Percentiles rank a stretch among this genome's conserved stretches.
Evolutionary conservation across 92 coral and sea anemone species (phyloP).

Genomic region (Nematostella vectensis): DNA sequence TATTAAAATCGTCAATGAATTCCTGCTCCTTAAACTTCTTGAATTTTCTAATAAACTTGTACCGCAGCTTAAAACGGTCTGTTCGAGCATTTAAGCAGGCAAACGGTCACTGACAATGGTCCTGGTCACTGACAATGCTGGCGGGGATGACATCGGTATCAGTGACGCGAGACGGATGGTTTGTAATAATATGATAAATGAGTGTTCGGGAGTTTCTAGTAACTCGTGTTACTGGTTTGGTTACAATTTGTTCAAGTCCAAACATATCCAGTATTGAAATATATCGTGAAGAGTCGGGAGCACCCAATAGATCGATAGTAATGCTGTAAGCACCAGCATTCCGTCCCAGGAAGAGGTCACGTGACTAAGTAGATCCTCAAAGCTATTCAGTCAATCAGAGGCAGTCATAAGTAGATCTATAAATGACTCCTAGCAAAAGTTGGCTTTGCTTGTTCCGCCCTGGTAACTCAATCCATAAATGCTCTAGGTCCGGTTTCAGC

Average conservation of each 20-base stretch:
- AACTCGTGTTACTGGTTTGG: conserved; percentile 27
- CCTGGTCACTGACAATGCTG: no score
- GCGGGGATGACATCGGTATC: no score
- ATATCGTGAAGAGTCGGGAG: background rate
- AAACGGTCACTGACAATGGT: no score
- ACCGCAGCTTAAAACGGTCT: background rate
- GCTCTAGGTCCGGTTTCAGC: background rate
- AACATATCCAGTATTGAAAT: conserved; percentile 11
- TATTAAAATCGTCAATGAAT: background rate
- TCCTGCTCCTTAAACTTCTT: background rate
- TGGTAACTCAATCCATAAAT: background rate
- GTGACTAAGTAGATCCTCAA: background rate
- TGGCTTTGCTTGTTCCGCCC: background rate
- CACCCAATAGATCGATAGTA: background rate
- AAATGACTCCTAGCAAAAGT: background rate
- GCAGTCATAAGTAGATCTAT: background rate
- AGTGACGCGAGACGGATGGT: conserved; percentile 8
- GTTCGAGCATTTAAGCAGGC: background rate
- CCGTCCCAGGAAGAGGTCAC: background rate
- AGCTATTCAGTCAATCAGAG: background rate
- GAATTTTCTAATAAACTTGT: background rate
- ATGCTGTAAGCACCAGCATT: background rate
- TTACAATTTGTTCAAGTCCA: conserved; percentile 20
- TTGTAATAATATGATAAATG: conserved; percentile 34
- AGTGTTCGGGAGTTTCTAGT: conserved; percentile 18